Evolutionary conservation across 2,113 vertebrate species (phyloP).

Genomic region (Catharus fuscescens): DNA sequence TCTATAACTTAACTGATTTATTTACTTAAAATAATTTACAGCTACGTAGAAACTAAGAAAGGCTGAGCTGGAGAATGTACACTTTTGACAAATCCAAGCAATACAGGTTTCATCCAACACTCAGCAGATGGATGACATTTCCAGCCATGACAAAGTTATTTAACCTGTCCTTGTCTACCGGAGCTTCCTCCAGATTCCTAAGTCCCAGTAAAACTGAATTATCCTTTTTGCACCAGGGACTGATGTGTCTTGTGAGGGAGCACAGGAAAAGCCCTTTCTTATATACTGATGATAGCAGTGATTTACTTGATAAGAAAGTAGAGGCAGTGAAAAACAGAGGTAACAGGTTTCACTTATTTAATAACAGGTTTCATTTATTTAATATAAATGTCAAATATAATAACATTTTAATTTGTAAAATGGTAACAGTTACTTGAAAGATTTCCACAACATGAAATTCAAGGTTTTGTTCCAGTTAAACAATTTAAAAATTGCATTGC

Average conservation of each 20-base stretch:
- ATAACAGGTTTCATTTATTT: not conserved
- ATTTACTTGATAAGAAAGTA: not conserved
- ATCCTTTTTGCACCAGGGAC: not conserved
- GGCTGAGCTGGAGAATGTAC: not conserved
- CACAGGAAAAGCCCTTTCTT: not conserved
- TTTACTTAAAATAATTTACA: not conserved
- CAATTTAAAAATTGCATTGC: not conserved
- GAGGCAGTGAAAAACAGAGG: not conserved
- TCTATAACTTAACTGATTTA: not conserved
- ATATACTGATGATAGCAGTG: not conserved
- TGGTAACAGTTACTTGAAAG: not conserved
- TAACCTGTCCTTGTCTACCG: not conserved
- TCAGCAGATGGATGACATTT: not conserved
- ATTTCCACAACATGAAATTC: not conserved
- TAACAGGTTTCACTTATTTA: not conserved
- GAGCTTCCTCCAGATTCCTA: not conserved
- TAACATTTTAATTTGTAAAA: not conserved
- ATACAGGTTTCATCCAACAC: not conserved
- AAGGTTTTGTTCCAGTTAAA: not conserved
- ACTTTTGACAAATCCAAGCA: not conserved
- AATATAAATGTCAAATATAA: not conserved
- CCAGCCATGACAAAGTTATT: not conserved
- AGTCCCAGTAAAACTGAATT: not conserved
- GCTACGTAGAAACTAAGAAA: not conserved
- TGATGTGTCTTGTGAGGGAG: not conserved